Percentiles rank a stretch among this genome's conserved stretches.
These are phyloP conservation scores for Zaprionus ornatus DNA, from an alignment of 1,140 invertebrate species.

Conservation along the genomic window DNA sequence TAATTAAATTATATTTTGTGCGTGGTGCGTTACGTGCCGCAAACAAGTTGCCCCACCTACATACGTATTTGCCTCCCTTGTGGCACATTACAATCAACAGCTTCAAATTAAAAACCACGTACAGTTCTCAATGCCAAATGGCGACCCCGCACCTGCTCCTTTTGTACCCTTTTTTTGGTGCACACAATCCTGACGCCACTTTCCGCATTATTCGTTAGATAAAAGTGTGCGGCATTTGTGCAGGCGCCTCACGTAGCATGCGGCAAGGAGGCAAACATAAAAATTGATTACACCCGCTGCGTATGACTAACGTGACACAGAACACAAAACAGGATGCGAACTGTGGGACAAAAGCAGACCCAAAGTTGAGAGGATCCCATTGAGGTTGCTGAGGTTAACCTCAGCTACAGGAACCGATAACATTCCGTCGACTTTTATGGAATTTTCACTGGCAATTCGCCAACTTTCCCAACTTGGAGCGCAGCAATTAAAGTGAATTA, in stretches of 20 bases:
- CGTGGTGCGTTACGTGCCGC: conserved; percentile 55
- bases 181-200: conserved; percentile 32
- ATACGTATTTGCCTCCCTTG: background rate
- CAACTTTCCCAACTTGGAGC: background rate
- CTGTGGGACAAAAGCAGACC: background rate
- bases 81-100: conserved; percentile 36
- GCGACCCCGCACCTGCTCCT: background rate
- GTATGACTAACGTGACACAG: conserved; percentile 65
- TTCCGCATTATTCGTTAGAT: conserved; percentile 50
- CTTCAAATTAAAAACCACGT: conserved; percentile 36
- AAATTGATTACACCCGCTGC: conserved; percentile 74
- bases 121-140: background rate
- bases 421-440: background rate
- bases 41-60: conserved; percentile 31
- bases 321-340: conserved; percentile 9
- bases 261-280: conserved; percentile 50
- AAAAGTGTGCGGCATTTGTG: conserved; percentile 46
- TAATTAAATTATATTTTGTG: conserved; percentile 74
- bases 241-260: conserved; percentile 61
- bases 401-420: background rate
- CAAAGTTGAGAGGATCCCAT: background rate
- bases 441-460: background rate
- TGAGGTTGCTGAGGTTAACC: background rate
- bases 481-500: conserved; percentile 65
- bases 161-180: conserved; percentile 44